A percentile compares a stretch with the other conserved stretches of the same genome.
Evolutionary conservation across 2,797 vertebrate species (phyloP).

Genomic region (Threskiornis aethiopicus): DNA sequence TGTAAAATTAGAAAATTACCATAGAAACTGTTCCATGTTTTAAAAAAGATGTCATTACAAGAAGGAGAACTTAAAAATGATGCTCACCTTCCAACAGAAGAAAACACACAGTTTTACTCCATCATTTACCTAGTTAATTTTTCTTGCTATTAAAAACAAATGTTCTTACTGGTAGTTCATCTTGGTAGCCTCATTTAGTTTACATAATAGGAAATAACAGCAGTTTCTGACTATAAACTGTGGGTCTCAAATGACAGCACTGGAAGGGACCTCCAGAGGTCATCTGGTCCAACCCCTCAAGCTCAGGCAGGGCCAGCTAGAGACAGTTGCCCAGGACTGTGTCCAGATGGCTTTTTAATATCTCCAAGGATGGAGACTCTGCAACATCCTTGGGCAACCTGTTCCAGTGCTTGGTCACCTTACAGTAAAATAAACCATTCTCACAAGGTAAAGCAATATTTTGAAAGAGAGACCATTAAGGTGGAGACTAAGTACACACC

Average conservation of each 20-base stretch:
- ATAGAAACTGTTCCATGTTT: neutral
- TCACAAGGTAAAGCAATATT: neutral
- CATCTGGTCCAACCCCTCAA: neutral
- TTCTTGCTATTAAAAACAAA: neutral
- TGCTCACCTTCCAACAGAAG: neutral
- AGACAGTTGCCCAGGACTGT: neutral
- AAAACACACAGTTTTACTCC: neutral
- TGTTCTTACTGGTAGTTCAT: neutral
- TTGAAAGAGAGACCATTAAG: neutral
- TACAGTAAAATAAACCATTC: neutral
- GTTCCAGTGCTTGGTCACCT: neutral
- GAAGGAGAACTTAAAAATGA: neutral
- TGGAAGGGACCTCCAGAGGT: neutral
- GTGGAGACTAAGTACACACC: neutral
- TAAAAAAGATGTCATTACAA: neutral
- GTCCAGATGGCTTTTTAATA: neutral
- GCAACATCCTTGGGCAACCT: neutral
- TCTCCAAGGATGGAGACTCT: neutral
- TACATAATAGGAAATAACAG: neutral
- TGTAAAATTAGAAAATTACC: slow-evolving; percentile 43
- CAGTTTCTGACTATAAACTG: neutral
- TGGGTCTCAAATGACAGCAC: neutral
- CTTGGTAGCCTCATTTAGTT: neutral
- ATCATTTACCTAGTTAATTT: neutral
- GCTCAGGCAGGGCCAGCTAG: neutral